A percentile compares a stretch with the other conserved stretches of the same genome.
phyloP scores from a whole-genome alignment of 2,113 vertebrate genomes.

The Picathartes gymnocephalus region DNA sequence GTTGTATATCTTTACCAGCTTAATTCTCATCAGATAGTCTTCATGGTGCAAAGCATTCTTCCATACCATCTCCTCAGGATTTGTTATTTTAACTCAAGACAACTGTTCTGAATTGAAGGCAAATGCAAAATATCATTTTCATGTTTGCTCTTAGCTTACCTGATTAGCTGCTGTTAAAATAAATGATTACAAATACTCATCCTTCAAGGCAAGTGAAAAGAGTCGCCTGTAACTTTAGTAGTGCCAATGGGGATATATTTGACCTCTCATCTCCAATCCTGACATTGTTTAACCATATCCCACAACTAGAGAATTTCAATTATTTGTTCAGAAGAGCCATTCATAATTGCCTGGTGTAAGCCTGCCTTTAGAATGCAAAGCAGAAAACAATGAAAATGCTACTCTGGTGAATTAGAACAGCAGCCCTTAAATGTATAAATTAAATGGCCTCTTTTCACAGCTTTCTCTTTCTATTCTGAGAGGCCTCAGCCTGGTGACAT shows the following conservation, averaged over 20 bases:
- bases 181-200: slow-evolving; percentile 49
- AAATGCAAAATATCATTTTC: not conserved
- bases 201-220: slow-evolving; percentile 15
- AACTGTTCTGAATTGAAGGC: not conserved
- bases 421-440: slow-evolving; percentile 80
- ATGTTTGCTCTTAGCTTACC: slow-evolving; percentile 15
- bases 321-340: slow-evolving; percentile 88
- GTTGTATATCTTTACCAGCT: not conserved
- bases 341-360: slow-evolving; percentile 81
- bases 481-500: slow-evolving; percentile 84
- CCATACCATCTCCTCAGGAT: not conserved
- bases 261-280: slow-evolving; percentile 75
- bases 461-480: slow-evolving; percentile 80
- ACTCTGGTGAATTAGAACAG: slow-evolving; percentile 69
- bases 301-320: slow-evolving; percentile 86
- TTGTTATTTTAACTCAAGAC: not conserved
- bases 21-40: not conserved
- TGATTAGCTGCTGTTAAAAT: slow-evolving; percentile 59
- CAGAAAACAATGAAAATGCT: slow-evolving; percentile 80
- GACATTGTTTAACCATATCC: slow-evolving; percentile 68
- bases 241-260: slow-evolving; percentile 69
- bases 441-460: slow-evolving; percentile 78
- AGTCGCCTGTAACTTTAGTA: slow-evolving; percentile 64
- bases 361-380: slow-evolving; percentile 92
- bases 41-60: not conserved